These are phyloP conservation scores for Orchesella flavescens DNA, from an alignment of 2,888 invertebrate genomes.

Conservation along the genomic window DNA sequence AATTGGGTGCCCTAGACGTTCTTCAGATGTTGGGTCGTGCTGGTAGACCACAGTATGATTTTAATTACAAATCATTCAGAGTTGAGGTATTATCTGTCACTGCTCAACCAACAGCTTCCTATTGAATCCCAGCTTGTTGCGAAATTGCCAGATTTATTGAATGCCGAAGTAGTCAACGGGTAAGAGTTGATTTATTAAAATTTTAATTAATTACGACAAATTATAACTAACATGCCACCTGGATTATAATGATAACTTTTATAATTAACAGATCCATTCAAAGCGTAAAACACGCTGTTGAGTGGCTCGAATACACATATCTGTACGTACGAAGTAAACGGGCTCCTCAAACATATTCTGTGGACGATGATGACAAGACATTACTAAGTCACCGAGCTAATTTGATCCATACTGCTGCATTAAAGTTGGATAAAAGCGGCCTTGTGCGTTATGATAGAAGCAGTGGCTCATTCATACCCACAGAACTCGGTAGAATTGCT, in stretches of 20 bases:
- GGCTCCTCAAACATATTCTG: conserved; percentile 65
- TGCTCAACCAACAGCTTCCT: conserved; percentile 98
- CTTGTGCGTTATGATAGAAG: conserved; percentile 96
- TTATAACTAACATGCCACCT: no score
- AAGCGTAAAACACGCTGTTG: conserved; percentile 91
- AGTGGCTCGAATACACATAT: conserved; percentile 97
- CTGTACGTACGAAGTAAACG: conserved; percentile 82
- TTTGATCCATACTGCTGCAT: conserved; percentile 94
- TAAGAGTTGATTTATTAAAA: conserved; percentile 19
- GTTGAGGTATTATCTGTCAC: conserved; percentile 96
- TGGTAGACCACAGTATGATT: conserved; percentile 98
- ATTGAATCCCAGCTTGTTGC: conserved; percentile 96
- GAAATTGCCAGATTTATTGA: conserved; percentile 96
- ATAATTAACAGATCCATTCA: conserved; percentile 81
- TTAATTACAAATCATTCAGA: conserved; percentile 99
- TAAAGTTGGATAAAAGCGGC: conserved; percentile 93
- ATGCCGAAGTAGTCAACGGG: conserved; percentile 97
- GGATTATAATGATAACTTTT: conserved; percentile 5
- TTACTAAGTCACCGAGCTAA: conserved; percentile 94
- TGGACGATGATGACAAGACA: conserved; percentile 87
- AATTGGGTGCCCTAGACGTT: conserved; percentile 96
- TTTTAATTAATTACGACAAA: neutral
- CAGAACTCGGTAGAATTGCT: conserved; percentile 96
- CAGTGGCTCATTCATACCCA: conserved; percentile 89
- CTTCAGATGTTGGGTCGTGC: conserved; percentile 98